Conservation (phyloP, 2,113 vertebrate genomes). For the Heliornis fulica region DNA sequence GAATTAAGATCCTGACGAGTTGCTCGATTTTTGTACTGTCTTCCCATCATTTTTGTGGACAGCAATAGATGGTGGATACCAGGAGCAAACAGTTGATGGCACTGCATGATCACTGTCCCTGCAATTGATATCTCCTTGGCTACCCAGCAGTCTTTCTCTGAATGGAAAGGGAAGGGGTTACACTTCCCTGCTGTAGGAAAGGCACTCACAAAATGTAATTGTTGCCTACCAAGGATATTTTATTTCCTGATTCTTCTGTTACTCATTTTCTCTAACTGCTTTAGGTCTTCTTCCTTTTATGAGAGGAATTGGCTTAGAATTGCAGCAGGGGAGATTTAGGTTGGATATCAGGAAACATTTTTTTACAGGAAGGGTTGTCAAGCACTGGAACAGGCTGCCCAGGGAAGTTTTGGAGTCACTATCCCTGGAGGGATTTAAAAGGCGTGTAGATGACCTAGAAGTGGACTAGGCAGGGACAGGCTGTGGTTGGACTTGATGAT, state of each 20-base stretch:
- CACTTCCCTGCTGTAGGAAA: neutral
- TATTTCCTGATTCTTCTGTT: neutral
- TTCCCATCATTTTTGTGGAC: neutral
- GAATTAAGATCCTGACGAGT: neutral
- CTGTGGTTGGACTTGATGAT: too few species aligned
- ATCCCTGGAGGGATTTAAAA: too few species aligned
- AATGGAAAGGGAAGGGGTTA: neutral
- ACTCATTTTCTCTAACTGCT: neutral
- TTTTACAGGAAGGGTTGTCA: too few species aligned
- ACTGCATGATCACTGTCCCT: neutral
- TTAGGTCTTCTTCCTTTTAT: too few species aligned
- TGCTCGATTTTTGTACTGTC: neutral
- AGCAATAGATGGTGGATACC: neutral
- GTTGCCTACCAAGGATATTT: neutral
- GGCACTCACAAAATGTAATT: neutral
- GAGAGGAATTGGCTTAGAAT: too few species aligned
- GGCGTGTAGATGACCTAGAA: too few species aligned
- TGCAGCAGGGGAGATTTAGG: too few species aligned
- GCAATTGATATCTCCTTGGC: neutral
- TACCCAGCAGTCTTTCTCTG: neutral
- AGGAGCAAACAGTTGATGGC: conserved; percentile 21
- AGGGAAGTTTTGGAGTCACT: too few species aligned
- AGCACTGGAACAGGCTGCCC: too few species aligned
- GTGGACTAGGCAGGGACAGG: too few species aligned
- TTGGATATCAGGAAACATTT: too few species aligned